These are phyloP conservation scores for Tychaedon coryphoeus DNA, from an alignment of 2,113 vertebrate genomes.

Conservation along the genomic window DNA sequence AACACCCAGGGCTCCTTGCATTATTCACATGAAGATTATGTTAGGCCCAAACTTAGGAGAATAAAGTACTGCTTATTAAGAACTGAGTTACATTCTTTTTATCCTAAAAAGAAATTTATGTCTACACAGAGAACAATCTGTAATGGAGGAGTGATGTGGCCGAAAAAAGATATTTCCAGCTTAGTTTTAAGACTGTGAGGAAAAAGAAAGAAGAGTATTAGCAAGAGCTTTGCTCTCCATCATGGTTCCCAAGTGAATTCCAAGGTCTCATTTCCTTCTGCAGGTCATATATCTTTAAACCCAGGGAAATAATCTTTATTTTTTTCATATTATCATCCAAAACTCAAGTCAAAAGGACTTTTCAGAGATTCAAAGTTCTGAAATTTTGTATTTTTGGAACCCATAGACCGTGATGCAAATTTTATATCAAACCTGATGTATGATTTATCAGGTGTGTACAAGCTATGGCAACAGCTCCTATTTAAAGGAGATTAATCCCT, in stretches of 20 bases:
- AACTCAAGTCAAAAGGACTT: neutral
- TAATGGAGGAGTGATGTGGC: neutral
- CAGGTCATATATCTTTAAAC: neutral
- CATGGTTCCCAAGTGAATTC: neutral
- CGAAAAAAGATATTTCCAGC: neutral
- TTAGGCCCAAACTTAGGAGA: neutral
- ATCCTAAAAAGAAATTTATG: neutral
- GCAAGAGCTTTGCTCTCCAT: neutral
- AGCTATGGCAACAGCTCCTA: neutral
- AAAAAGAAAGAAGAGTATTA: neutral
- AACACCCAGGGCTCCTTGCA: neutral
- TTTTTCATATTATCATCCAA: neutral
- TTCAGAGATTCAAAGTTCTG: neutral
- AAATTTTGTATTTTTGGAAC: neutral
- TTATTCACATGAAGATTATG: neutral
- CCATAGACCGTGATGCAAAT: neutral
- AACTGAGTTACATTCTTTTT: neutral
- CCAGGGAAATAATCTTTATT: neutral
- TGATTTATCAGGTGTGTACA: neutral
- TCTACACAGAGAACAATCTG: neutral
- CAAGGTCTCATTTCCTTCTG: neutral
- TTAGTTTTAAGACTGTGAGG: neutral
- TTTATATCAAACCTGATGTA: neutral
- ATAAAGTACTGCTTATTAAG: neutral
- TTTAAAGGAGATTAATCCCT: neutral